Evolutionary conservation across 2,888 invertebrate genomes (phyloP).

Genomic region (Caenorhabditis uteleia): DNA sequence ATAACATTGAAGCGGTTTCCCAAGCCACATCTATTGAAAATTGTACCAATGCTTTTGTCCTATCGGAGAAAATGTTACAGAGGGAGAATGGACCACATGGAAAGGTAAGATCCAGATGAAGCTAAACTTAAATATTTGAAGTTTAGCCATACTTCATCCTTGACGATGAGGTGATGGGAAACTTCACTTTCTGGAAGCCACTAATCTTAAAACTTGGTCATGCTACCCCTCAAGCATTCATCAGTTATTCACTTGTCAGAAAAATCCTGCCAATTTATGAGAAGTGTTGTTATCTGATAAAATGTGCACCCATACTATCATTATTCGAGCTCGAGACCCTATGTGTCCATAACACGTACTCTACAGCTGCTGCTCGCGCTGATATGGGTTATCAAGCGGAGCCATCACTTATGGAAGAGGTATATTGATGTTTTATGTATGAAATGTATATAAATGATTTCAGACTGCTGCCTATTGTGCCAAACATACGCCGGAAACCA

Average conservation of each 20-base stretch:
- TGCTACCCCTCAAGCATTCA: slow-evolving; percentile 2
- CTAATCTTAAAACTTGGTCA: slow-evolving; percentile 12
- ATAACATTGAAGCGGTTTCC: slow-evolving; percentile 18
- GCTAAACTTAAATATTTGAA: background rate
- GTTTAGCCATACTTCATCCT: slow-evolving; percentile 23
- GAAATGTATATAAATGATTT: too few species aligned
- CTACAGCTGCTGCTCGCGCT: slow-evolving; percentile 6
- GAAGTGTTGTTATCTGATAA: background rate
- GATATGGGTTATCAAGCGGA: slow-evolving; percentile 29
- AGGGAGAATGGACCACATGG: slow-evolving; percentile 13
- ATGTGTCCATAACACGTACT: slow-evolving; percentile 21
- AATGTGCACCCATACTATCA: slow-evolving; percentile 11
- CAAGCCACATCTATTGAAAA: slow-evolving; percentile 12
- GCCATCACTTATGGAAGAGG: background rate
- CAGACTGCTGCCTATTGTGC: too few species aligned
- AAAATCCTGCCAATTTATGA: slow-evolving; percentile 1
- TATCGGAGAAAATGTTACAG: slow-evolving; percentile 14
- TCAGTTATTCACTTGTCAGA: slow-evolving; percentile 1
- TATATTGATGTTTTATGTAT: slow-evolving; percentile 4
- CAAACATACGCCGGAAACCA: too few species aligned
- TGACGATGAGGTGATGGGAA: slow-evolving; percentile 8
- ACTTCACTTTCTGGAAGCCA: slow-evolving; percentile 25
- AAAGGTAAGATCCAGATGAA: slow-evolving; percentile 4
- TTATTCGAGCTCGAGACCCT: slow-evolving; percentile 14
- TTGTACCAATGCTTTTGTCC: slow-evolving; percentile 10